Base-by-base conservation (phyloP, 2,797 vertebrate genomes). In the Scarus forsteni region DNA sequence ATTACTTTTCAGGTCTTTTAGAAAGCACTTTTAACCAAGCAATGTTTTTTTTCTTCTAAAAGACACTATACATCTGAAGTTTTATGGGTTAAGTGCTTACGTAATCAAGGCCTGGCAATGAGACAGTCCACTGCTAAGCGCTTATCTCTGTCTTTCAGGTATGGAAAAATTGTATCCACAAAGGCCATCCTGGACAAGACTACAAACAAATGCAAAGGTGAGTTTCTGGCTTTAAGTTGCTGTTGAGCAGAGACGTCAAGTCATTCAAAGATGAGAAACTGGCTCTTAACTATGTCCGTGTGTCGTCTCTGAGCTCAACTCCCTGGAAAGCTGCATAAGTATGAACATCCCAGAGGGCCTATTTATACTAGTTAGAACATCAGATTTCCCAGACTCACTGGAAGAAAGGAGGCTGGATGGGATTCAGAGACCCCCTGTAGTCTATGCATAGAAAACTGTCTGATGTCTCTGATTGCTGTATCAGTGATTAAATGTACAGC, bases 171-270 rank as follows among this genome's bases (percentile, higher is more conserved):
- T 10, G 96, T 98, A 42, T 98, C 97, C 80, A 98, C 97, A n/a
- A 98, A 98, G 85, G 96, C 97, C 85, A 98, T 98, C 65, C 84
- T 98, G 93, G 97, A 98, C 88, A 98, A 98, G 91, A 96, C 95
- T 10, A 98, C 97, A 82, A 98, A 97, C 89, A 98, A 97, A 80
- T 98, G 97, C 92, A 98, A 98, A 98, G 97, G 97, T 97, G 84
- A 94, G 93, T 60, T 38, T 16, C 38, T 11, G 65, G 62, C 10
- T 43, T 49, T 3, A 59, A 38, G 11, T 13, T 53, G 55, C 34
- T 46, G 52, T 13, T 40, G 18, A 40, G 38, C 14, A 18, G 48
- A 65, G 46, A 66, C 18, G 39, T 44, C 44, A 15, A 15, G 16
- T 49, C 15, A 45, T 40, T 44, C 7, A 36, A 49, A n/a, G 6